These are phyloP conservation scores for Phenganax stokvisi DNA, from an alignment of 92 coral and sea anemone genomes.

Conservation along the genomic window DNA sequence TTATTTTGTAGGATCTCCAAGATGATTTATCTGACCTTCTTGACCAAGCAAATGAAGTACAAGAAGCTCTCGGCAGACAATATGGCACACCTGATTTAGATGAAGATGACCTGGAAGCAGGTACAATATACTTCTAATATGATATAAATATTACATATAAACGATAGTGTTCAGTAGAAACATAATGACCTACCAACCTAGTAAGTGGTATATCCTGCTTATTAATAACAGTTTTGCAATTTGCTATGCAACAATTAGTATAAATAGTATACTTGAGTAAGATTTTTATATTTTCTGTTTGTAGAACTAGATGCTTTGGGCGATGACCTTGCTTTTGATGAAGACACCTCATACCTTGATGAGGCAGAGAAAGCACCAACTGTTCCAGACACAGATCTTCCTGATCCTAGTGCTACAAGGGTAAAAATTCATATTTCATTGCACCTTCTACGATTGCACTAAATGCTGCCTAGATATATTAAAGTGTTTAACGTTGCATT, in stretches of 20 bases:
- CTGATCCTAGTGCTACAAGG: slow-evolving; percentile 48
- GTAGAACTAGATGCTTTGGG: slow-evolving; percentile 97
- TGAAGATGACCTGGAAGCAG: slow-evolving; percentile 97
- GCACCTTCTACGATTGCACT: background rate
- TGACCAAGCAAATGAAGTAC: slow-evolving; percentile 94
- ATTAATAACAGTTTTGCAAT: background rate
- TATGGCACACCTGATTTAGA: slow-evolving; percentile 96
- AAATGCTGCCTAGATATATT: background rate
- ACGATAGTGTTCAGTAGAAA: too few species aligned
- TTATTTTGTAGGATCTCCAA: slow-evolving; percentile 73
- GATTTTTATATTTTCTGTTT: background rate
- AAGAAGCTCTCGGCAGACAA: slow-evolving; percentile 89
- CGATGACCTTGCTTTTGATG: slow-evolving; percentile 88
- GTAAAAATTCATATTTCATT: background rate
- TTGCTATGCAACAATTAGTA: background rate
- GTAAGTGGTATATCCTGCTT: too few species aligned
- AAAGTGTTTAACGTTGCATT: background rate
- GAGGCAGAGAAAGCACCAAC: slow-evolving; percentile 90
- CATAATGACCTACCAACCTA: too few species aligned
- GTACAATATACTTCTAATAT: slow-evolving; percentile 31
- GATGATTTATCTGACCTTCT: slow-evolving; percentile 97
- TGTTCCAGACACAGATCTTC: slow-evolving; percentile 86
- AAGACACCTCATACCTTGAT: slow-evolving; percentile 96
- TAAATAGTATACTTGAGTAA: background rate
- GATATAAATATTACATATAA: too few species aligned